Evolutionary conservation across 2,113 vertebrate species (phyloP), one percentile per base, ranked within the genome.

Genomic region (Eulemur rufifrons): DNA sequence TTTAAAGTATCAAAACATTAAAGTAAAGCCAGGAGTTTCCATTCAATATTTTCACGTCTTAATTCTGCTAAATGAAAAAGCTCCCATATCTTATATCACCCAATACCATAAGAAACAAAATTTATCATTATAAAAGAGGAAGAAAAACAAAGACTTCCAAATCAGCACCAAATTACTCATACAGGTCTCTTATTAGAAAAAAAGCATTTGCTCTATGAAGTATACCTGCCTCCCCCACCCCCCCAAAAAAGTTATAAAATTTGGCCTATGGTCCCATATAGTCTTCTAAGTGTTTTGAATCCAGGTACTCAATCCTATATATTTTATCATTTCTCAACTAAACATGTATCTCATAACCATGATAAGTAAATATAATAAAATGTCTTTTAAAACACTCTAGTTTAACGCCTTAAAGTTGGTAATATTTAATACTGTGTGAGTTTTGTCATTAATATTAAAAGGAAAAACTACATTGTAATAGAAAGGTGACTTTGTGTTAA

Each of bases 51-150:
- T 95, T 47, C 42, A 23, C 42, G 23, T 82, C 54, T 85, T 95
- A 92, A 78, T 78, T 93, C 59, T 89, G 6, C n/a, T 69, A 80
- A 52, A 96, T 69, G 17, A 86, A 95, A 93, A 94, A 47, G 23
- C 42, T 86, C 71, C 59, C n/a, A 85, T 94, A 94, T 71, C 39
- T 77, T 95, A 4, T 32, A 63, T 85, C 39, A 74, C 7, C 54
- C 42, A 93, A 73, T 5, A 73, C 27, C 3, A 0, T 32, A 85
- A 82, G 32, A 92, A 81, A 97, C 9, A 94, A 93, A 68, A 86
- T 39, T 64, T 18, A 61, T 27, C 13, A 82, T 47, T 14, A 37
- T 68, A 50, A 77, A 42, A 34, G 42, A 59, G n/a, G 8, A 69
- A 6, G 37, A 32, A 61, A 78, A 64, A 27, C 42, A 78, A 64